phyloP scores from a whole-genome alignment of 2,888 invertebrate species.

The Cyaniris semiargus region DNA sequence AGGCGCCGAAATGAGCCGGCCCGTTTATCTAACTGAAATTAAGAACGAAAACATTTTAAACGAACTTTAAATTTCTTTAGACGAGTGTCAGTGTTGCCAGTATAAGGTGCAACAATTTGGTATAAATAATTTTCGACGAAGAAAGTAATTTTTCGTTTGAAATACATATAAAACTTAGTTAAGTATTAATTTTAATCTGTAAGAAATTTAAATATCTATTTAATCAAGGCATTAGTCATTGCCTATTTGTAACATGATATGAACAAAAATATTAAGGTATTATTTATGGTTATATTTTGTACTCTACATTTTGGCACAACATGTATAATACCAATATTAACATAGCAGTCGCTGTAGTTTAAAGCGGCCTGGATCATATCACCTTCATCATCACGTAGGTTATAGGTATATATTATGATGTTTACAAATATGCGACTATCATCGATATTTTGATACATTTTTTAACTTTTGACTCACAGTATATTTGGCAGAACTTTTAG shows the following conservation, averaged over 20 bases:
- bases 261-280: no score
- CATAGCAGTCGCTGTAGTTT: no score
- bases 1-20: constrained; percentile 65
- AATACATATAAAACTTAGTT: neutral
- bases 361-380: no score
- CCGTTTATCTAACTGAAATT: constrained; percentile 74
- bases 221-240: neutral
- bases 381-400: no score
- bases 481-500: constrained; percentile 32
- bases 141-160: neutral
- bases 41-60: constrained; percentile 76
- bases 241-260: neutral
- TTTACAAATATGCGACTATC: neutral
- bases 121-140: neutral
- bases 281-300: no score
- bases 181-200: no score
- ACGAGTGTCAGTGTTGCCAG: constrained; percentile 64
- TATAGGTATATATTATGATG: neutral
- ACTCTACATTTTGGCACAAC: no score
- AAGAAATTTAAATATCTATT: neutral
- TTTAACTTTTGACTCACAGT: neutral
- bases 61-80: constrained; percentile 63
- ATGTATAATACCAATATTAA: no score
- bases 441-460: neutral
- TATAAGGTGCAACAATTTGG: constrained; percentile 5